These are phyloP conservation scores for Centropristis striata DNA, from an alignment of 2,113 vertebrate species.

Conservation along the genomic window DNA sequence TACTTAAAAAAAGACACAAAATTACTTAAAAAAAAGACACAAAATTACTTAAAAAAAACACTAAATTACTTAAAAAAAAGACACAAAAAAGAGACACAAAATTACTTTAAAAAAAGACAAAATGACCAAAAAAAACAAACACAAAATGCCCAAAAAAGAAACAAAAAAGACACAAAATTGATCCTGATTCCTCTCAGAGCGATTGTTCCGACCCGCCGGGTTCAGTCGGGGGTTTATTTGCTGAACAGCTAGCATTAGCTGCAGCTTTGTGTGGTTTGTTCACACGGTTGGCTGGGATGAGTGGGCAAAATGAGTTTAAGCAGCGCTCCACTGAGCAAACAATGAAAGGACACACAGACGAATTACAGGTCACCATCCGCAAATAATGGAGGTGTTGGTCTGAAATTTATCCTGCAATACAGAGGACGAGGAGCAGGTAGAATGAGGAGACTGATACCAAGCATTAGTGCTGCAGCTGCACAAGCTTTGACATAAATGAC, in stretches of 20 bases:
- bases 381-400: slow-evolving; percentile 30
- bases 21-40: no score
- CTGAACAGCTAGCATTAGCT: background rate
- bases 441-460: background rate
- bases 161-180: no score
- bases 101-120: no score
- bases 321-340: slow-evolving; percentile 25
- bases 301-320: slow-evolving; percentile 21
- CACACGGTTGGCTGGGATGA: slow-evolving; percentile 34
- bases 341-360: slow-evolving; percentile 21
- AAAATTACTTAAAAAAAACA: no score
- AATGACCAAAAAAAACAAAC: no score
- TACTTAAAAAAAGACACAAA: no score
- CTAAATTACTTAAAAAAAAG: no score
- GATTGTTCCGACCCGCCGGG: slow-evolving; percentile 40
- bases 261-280: slow-evolving; percentile 5
- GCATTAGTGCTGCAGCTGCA: background rate
- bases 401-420: slow-evolving; percentile 4
- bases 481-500: no score
- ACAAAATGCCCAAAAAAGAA: no score
- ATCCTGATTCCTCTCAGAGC: slow-evolving; percentile 34
- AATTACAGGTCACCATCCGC: slow-evolving; percentile 21
- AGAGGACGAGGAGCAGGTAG: background rate
- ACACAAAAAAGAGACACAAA: no score
- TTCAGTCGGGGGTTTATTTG: background rate